Conservation (phyloP, 2,888 invertebrate genomes). For the Salticus scenicus region DNA sequence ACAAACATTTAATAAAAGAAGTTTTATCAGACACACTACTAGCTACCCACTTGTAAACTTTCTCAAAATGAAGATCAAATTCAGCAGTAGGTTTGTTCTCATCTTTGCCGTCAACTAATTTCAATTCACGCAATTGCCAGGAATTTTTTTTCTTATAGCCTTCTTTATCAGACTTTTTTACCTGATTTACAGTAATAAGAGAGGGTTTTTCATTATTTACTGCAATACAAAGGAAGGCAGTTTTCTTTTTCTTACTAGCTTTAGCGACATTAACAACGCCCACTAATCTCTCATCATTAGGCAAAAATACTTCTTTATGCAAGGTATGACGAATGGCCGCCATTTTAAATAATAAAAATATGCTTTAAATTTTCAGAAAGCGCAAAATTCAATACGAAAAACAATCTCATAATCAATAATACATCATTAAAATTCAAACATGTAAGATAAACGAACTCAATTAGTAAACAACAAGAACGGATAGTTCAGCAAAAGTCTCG, state of each 20-base stretch:
- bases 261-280: slow-evolving; percentile 87
- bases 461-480: too few relatives aligned
- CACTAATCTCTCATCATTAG: slow-evolving; percentile 85
- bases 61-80: slow-evolving; percentile 89
- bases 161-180: slow-evolving; percentile 87
- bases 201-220: slow-evolving; percentile 84
- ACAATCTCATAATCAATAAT: too few relatives aligned
- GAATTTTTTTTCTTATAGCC: slow-evolving; percentile 86
- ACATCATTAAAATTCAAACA: too few relatives aligned
- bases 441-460: too few relatives aligned
- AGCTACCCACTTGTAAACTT: slow-evolving; percentile 88
- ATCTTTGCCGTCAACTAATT: slow-evolving; percentile 86
- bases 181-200: slow-evolving; percentile 83
- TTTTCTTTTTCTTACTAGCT: slow-evolving; percentile 87
- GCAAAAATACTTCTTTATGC: slow-evolving; percentile 86
- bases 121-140: slow-evolving; percentile 86
- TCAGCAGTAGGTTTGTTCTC: slow-evolving; percentile 83
- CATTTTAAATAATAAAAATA: slow-evolving; percentile 78
- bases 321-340: slow-evolving; percentile 85
- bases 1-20: slow-evolving; percentile 84
- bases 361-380: too few relatives aligned
- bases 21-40: slow-evolving; percentile 86
- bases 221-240: slow-evolving; percentile 85
- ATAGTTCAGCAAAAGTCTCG: too few relatives aligned
- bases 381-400: too few relatives aligned